Percentiles rank a stretch among this genome's conserved stretches.
These are phyloP conservation scores for Lontra canadensis DNA, from an alignment of 2,113 vertebrate genomes.

Conservation along the genomic window DNA sequence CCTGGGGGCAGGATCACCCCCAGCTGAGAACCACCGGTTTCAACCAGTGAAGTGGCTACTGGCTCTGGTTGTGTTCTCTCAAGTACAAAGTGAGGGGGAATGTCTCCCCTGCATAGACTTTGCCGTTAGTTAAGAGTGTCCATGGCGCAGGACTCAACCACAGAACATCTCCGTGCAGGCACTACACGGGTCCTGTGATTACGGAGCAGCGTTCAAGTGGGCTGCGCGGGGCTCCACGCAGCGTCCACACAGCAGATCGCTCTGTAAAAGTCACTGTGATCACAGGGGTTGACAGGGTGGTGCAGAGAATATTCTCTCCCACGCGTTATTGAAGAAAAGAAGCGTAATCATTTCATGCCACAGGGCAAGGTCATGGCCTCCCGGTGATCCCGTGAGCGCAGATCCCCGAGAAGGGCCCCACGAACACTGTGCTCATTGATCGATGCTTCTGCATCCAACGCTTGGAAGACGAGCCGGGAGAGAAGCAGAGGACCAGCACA, in stretches of 20 bases:
- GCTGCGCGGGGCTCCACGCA: accelerated
- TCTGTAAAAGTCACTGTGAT: accelerated
- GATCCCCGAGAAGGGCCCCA: accelerated
- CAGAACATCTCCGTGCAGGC: accelerated
- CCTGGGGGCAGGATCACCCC: not conserved
- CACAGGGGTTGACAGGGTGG: not conserved
- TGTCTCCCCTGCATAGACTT: not conserved
- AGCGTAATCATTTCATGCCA: not conserved
- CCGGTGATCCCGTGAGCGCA: accelerated
- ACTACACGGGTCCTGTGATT: not conserved
- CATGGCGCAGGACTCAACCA: too few relatives aligned
- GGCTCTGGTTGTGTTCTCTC: too few relatives aligned
- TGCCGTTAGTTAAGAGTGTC: not conserved
- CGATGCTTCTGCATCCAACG: not conserved
- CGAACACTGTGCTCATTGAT: accelerated
- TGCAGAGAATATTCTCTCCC: not conserved
- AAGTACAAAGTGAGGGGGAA: not conserved
- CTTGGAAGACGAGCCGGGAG: accelerated
- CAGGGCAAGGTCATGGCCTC: not conserved
- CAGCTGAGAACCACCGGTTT: not conserved
- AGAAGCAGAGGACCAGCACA: not conserved
- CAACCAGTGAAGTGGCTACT: not conserved
- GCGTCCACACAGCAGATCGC: accelerated
- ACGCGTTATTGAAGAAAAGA: not conserved
- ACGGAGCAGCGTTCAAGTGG: accelerated